Conservation (phyloP, 64 coral and sea anemone genomes). For the Actinia tenebrosa region DNA sequence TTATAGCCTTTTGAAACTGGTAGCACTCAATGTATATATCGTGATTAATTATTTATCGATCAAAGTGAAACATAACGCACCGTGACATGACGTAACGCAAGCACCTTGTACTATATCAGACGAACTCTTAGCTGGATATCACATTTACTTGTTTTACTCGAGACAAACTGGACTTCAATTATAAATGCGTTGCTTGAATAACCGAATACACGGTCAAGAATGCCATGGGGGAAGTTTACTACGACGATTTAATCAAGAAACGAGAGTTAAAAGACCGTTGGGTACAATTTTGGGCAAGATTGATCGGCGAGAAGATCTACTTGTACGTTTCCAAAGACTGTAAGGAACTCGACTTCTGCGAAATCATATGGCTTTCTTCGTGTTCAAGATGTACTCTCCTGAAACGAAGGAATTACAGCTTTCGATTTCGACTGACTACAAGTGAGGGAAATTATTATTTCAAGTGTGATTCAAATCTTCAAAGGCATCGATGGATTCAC, state of each 20-base stretch:
- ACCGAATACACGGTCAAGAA: neutral
- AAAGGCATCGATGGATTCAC: constrained; percentile 89
- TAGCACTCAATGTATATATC: neutral
- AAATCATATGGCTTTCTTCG: constrained; percentile 50
- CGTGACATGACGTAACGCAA: neutral
- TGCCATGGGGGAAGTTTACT: constrained; percentile 28
- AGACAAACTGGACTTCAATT: neutral
- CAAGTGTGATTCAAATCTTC: constrained; percentile 78
- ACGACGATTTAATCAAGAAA: constrained; percentile 52
- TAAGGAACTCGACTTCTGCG: constrained; percentile 41
- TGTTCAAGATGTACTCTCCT: constrained; percentile 50
- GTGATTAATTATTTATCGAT: neutral
- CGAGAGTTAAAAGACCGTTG: constrained; percentile 30
- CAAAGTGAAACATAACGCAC: neutral
- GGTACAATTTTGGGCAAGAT: constrained; percentile 43
- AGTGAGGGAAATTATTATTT: constrained; percentile 38
- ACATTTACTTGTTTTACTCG: neutral
- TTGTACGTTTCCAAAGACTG: constrained; percentile 45
- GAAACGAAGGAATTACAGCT: constrained; percentile 66
- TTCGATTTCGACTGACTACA: constrained; percentile 65
- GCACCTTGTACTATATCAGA: neutral
- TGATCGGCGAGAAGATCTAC: constrained; percentile 22
- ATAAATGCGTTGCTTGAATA: neutral
- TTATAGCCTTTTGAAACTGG: neutral
- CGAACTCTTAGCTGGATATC: neutral